Evolutionary conservation across 2,888 invertebrate genomes (phyloP).

Genomic region (Cactoblastis cactorum): DNA sequence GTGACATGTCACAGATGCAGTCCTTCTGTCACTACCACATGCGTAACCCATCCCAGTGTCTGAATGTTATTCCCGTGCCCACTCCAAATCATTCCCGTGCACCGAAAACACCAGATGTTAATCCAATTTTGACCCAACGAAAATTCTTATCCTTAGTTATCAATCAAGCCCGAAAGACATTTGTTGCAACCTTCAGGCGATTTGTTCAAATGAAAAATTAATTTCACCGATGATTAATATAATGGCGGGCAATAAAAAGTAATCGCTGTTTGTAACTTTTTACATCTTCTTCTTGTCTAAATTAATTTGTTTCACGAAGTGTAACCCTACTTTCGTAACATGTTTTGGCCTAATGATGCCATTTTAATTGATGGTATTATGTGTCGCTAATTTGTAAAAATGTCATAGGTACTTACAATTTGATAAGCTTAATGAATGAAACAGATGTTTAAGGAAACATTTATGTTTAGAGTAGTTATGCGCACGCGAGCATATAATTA

Average conservation of each 20-base stretch:
- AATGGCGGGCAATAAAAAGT: conserved; percentile 73
- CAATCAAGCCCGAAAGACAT: conserved; percentile 68
- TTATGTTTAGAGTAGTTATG: neutral
- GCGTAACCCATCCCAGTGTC: neutral
- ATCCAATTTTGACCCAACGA: conserved; percentile 23
- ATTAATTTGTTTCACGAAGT: conserved; percentile 67
- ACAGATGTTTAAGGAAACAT: neutral
- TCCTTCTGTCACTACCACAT: conserved; percentile 2
- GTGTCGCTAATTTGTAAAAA: conserved; percentile 11
- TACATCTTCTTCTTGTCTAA: conserved; percentile 75
- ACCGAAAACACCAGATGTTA: conserved; percentile 33
- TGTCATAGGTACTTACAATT: conserved; percentile 7
- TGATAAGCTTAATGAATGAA: neutral
- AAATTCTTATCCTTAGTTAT: conserved; percentile 54
- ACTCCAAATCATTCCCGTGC: neutral
- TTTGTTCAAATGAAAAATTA: conserved; percentile 79
- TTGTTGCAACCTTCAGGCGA: conserved; percentile 65
- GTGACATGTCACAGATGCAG: conserved; percentile 12
- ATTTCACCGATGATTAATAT: conserved; percentile 78
- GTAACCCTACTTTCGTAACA: conserved; percentile 26
- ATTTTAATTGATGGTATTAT: conserved; percentile 8
- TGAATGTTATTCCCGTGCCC: neutral
- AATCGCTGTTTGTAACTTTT: conserved; percentile 77
- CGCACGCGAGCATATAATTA: no score
- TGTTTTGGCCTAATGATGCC: conserved; percentile 3